A percentile compares a stretch with the other conserved stretches of the same genome.
Conservation (phyloP, 2,888 invertebrate genomes). For the Pollenia amentaria region DNA sequence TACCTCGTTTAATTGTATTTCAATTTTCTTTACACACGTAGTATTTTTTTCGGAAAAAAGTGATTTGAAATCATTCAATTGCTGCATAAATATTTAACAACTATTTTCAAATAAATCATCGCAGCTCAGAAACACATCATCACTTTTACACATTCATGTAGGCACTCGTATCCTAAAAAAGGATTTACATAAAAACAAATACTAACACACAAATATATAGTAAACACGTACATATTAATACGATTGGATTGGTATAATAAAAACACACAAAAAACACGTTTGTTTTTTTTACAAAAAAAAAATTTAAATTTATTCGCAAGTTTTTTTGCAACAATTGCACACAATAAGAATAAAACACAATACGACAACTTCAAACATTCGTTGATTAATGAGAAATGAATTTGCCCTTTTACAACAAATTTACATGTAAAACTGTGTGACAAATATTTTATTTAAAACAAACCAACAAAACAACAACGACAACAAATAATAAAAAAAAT, state of each 20-base stretch:
- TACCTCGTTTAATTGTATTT: conserved; percentile 13
- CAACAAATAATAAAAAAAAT: conserved; percentile 31
- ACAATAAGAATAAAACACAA: conserved; percentile 53
- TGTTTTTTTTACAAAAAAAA: conserved; percentile 2
- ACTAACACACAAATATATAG: background rate
- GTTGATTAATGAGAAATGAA: conserved; percentile 73
- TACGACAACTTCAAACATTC: conserved; percentile 69
- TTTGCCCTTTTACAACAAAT: conserved; percentile 66
- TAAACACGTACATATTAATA: background rate
- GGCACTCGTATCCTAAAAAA: no score
- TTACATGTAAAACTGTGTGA: conserved; percentile 50
- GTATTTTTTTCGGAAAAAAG: background rate
- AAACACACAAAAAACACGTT: background rate
- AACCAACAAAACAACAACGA: background rate
- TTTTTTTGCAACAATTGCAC: background rate
- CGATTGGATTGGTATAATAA: background rate
- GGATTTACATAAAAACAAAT: background rate
- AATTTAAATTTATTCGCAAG: conserved; percentile 29
- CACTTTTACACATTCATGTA: background rate
- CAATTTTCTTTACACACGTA: background rate
- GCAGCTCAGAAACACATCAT: conserved; percentile 9
- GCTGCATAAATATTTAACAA: conserved; percentile 56
- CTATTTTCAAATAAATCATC: conserved; percentile 61
- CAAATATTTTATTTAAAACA: conserved; percentile 54
- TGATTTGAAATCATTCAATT: conserved; percentile 29